Conservation (phyloP, 2,797 vertebrate genomes). For the Notolepis coatsorum region DNA sequence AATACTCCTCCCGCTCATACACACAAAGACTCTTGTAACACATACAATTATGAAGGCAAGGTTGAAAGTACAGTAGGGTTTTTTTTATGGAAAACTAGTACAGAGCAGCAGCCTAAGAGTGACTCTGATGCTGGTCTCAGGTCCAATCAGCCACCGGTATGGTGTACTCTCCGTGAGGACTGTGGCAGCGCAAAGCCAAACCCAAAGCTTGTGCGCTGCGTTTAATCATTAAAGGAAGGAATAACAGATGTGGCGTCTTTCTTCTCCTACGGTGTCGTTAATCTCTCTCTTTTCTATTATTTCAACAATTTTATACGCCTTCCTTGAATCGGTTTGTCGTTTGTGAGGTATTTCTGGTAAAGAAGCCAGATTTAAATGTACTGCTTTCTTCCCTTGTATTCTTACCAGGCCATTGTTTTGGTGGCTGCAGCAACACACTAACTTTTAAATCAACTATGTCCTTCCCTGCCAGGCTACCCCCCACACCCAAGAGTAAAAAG, state of each 20-base stretch:
- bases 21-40: neutral
- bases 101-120: neutral
- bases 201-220: neutral
- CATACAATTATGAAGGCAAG: neutral
- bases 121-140: neutral
- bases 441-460: no score
- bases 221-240: conserved; percentile 10
- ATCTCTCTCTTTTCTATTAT: conserved; percentile 7
- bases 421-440: no score
- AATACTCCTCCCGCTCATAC: neutral
- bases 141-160: conserved; percentile 5
- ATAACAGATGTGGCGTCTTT: neutral
- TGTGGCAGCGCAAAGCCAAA: conserved; percentile 5
- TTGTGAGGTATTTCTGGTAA: no score
- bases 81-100: neutral
- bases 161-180: neutral
- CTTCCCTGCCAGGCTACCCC: no score
- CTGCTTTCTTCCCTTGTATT: no score
- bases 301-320: no score
- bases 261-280: conserved; percentile 8
- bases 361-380: no score
- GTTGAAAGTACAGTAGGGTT: neutral
- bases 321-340: no score
- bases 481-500: no score
- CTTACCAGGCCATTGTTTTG: no score